Evolutionary conservation across 2,113 vertebrate genomes (phyloP), one percentile per base, ranked within the genome.

Genomic region (Nesogale talazaci): DNA sequence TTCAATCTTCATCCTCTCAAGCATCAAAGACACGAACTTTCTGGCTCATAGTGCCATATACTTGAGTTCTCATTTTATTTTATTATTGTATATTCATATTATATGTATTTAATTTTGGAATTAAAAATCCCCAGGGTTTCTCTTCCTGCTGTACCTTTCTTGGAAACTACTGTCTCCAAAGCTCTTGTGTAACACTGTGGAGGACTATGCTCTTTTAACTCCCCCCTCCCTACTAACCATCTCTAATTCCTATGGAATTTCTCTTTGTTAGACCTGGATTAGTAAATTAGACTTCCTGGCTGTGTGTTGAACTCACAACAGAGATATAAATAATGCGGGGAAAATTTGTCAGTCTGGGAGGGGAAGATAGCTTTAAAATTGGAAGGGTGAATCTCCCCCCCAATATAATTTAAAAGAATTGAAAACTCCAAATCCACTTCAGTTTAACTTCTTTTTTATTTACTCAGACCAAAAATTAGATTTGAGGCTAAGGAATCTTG

Each of bases 161-260:
- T 34, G 36, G n/a, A n/a, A n/a, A n/a, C 16, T 38, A 36, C 6
- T 36, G n/a, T 82, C 74, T 4, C 12, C 40, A 83, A 3, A 11
- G 15, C n/a, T 17, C 46, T 65, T 6, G 22, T 42, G 40, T 31
- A 75, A 74, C 56, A 78, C 11, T 83, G 70, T 89, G 25, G 61
- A 42, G 34, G 25, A 90, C 36, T 81, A 76, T 67, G 25, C 65
- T 90, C 80, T 83, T 61, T 67, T 88, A 92, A 69, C 9, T 93
- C 42, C 5, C 42, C 42, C 10, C 42, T 10, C 42, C 42, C 42
- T 10, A 46, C 5, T 6, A 46, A 10, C 42, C 42, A 46, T 95
- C 38, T 61, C 63, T 86, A 75, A 82, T 77, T 82, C 40, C 12
- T 31, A 0, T 88, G 75, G 42, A 88, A 92, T 77, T 90, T 67